These are phyloP conservation scores for Oasisia sp. DNA, from an alignment of 2,888 invertebrate species.

Conservation along the genomic window DNA sequence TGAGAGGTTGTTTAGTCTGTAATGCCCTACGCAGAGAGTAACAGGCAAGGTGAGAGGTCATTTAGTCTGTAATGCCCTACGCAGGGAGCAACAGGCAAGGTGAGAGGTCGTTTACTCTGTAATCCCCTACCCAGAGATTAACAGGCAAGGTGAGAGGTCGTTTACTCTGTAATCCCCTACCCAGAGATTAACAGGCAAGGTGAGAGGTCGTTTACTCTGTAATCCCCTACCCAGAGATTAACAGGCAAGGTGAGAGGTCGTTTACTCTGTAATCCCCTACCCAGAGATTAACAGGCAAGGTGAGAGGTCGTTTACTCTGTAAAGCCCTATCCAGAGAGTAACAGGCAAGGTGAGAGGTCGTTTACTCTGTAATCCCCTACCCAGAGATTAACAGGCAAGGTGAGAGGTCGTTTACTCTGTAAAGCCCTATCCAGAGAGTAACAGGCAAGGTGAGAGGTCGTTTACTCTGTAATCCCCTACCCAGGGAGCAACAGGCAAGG, in stretches of 20 bases:
- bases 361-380: slow-evolving; percentile 48
- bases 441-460: slow-evolving; percentile 29
- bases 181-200: neutral
- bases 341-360: slow-evolving; percentile 29
- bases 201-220: slow-evolving; percentile 41
- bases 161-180: neutral
- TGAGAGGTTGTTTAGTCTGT: slow-evolving; percentile 43
- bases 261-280: too few species aligned
- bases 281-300: slow-evolving; percentile 48
- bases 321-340: slow-evolving; percentile 52
- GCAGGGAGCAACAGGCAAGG: neutral
- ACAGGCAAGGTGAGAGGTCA: slow-evolving; percentile 30
- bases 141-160: too few species aligned
- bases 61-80: neutral
- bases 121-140: too few species aligned
- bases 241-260: slow-evolving; percentile 53
- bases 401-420: slow-evolving; percentile 43
- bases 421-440: slow-evolving; percentile 55
- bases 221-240: slow-evolving; percentile 55
- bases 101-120: too few species aligned
- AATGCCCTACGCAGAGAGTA: slow-evolving; percentile 55
- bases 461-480: neutral
- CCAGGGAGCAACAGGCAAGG: neutral
- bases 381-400: slow-evolving; percentile 61
- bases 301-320: slow-evolving; percentile 42